Percentiles rank a stretch among this genome's conserved stretches.
These are phyloP conservation scores for Drosophila flavopinicola DNA, from an alignment of 2,888 invertebrate species.

Conservation along the genomic window DNA sequence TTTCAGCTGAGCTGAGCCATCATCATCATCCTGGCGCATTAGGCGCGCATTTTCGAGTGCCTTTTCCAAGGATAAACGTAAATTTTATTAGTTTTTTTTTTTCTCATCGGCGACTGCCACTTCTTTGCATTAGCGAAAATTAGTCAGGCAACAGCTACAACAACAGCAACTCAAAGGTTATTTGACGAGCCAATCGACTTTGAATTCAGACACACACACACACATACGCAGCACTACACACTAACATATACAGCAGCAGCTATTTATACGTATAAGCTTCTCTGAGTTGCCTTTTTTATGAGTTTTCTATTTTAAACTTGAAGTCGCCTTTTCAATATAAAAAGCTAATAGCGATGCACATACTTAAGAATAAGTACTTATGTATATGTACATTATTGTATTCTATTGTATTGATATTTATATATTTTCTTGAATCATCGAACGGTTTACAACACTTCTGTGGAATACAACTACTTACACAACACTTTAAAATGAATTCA, in stretches of 20 bases:
- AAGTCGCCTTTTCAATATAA: not conserved
- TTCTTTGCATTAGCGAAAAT: conserved; percentile 78
- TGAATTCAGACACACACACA: conserved; percentile 25
- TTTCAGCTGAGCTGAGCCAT: conserved; percentile 48
- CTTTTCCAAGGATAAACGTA: conserved; percentile 77
- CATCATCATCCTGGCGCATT: conserved; percentile 64
- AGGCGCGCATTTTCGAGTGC: conserved; percentile 79
- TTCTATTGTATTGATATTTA: not conserved
- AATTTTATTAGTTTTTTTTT: conserved; percentile 79
- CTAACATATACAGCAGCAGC: too few species aligned
- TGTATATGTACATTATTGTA: not conserved
- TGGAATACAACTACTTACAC: too few species aligned
- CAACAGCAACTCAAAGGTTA: conserved; percentile 58
- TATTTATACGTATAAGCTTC: not conserved
- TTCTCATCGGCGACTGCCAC: conserved; percentile 34
- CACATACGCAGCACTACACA: not conserved
- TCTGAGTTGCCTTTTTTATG: conserved; percentile 14
- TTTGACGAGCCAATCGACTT: conserved; percentile 53
- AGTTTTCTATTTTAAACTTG: conserved; percentile 28
- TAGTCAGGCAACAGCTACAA: conserved; percentile 58
- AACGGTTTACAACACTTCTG: too few species aligned
- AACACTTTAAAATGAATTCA: too few species aligned
- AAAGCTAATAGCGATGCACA: not conserved
- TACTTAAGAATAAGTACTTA: not conserved
- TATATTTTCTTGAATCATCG: too few species aligned